Evolutionary conservation across 1,140 invertebrate genomes (phyloP).

Genomic region (Alviniconcha marisindica): DNA sequence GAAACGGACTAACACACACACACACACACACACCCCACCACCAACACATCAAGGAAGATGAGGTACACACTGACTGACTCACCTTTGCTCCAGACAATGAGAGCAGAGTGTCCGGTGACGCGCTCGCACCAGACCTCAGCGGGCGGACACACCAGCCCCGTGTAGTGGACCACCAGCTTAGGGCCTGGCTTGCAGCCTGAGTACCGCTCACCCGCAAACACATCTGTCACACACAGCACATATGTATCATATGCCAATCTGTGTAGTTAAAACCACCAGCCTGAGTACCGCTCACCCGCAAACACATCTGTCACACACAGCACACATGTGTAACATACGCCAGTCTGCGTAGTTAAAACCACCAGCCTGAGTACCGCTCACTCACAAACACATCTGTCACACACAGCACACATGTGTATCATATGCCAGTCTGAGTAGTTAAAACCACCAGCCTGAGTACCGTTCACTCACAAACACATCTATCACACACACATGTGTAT

Average conservation of each 20-base stretch:
- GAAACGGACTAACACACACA: not conserved
- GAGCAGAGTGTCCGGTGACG: conserved; percentile 74
- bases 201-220: conserved; percentile 70
- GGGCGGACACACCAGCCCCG: conserved; percentile 72
- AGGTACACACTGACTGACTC: conserved; percentile 32
- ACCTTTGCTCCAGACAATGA: conserved; percentile 75
- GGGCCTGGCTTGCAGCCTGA: conserved; percentile 73
- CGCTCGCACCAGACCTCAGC: conserved; percentile 74
- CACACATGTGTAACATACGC: too few relatives aligned
- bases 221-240: conserved; percentile 56
- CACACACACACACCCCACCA: not conserved
- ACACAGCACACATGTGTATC: too few relatives aligned
- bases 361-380: conserved; percentile 74
- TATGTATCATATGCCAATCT: too few relatives aligned
- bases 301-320: conserved; percentile 60
- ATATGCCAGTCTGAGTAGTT: too few relatives aligned
- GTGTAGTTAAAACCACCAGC: too few relatives aligned
- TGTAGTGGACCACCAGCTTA: conserved; percentile 73
- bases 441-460: conserved; percentile 74
- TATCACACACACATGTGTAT: too few relatives aligned
- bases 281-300: conserved; percentile 71
- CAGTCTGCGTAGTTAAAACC: too few relatives aligned
- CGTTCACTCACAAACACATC: conserved; percentile 67
- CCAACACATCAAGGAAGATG: not conserved
- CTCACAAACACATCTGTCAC: conserved; percentile 63